phyloP scores from a whole-genome alignment of 35 echinoderm and acorn worm species.

The Apostichopus californicus region DNA sequence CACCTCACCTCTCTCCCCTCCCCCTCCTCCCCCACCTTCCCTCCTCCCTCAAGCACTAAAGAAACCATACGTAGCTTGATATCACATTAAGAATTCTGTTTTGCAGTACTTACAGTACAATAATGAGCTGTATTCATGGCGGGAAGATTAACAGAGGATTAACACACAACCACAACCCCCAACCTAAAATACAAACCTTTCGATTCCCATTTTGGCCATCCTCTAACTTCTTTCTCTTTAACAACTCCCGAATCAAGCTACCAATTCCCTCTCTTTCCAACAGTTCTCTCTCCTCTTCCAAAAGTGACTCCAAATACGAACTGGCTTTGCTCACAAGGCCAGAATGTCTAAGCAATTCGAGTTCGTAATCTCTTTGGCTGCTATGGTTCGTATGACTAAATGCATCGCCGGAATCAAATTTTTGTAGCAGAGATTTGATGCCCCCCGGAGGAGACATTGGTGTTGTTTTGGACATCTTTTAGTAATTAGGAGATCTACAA shows the following conservation, averaged over 20 bases:
- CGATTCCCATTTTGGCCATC: not conserved
- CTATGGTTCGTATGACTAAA: not conserved
- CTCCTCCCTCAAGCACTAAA: too few relatives aligned
- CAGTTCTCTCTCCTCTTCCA: constrained; percentile 35
- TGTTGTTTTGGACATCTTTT: not conserved
- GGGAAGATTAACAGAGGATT: too few relatives aligned
- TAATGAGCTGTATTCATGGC: too few relatives aligned
- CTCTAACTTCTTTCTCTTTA: not conserved
- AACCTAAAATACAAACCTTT: constrained; percentile 1
- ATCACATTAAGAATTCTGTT: too few relatives aligned
- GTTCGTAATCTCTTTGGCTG: constrained; percentile 17
- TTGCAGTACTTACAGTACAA: too few relatives aligned
- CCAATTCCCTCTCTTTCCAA: constrained; percentile 47
- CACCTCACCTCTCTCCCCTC: too few relatives aligned
- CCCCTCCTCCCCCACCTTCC: too few relatives aligned
- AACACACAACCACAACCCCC: too few relatives aligned
- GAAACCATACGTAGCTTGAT: too few relatives aligned
- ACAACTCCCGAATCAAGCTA: constrained; percentile 25
- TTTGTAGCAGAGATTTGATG: not conserved
- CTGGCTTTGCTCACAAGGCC: constrained; percentile 44
- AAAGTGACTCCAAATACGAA: constrained; percentile 21
- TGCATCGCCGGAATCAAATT: constrained; percentile 32
- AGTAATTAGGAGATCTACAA: too few relatives aligned
- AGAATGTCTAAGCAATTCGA: constrained; percentile 8
- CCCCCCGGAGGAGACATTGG: constrained; percentile 23